phyloP scores from a whole-genome alignment of 2,113 vertebrate genomes.

The Mobula hypostoma region DNA sequence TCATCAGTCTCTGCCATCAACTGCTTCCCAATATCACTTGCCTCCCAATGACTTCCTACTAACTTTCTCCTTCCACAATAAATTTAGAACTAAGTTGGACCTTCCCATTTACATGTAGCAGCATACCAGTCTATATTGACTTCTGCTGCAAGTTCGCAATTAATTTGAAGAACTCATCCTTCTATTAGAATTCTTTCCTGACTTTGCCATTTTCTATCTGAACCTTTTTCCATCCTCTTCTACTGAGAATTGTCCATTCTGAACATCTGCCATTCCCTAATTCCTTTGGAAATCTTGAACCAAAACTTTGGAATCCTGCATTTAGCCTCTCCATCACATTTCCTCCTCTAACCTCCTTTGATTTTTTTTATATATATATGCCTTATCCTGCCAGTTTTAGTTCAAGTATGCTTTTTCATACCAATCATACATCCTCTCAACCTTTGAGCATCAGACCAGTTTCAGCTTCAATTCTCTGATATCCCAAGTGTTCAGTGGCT shows the following conservation, averaged over 20 bases:
- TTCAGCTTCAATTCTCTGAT: not conserved
- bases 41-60: not conserved
- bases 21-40: not conserved
- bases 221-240: not conserved
- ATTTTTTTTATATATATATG: no score
- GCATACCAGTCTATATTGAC: not conserved
- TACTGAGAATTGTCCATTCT: not conserved
- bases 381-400: not conserved
- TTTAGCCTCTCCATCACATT: not conserved
- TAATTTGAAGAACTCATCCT: no score
- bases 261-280: not conserved
- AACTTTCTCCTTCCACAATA: not conserved
- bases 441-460: not conserved
- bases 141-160: not conserved
- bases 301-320: not conserved
- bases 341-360: not conserved
- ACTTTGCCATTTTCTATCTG: not conserved
- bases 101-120: not conserved
- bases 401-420: not conserved
- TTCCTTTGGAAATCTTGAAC: not conserved
- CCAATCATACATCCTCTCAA: not conserved
- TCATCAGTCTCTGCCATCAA: not conserved
- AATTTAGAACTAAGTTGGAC: not conserved
- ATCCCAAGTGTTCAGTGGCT: not conserved
- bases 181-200: not conserved